Evolutionary conservation across 1,140 invertebrate species (phyloP).

Genomic region (Drosophila lacteicornis): DNA sequence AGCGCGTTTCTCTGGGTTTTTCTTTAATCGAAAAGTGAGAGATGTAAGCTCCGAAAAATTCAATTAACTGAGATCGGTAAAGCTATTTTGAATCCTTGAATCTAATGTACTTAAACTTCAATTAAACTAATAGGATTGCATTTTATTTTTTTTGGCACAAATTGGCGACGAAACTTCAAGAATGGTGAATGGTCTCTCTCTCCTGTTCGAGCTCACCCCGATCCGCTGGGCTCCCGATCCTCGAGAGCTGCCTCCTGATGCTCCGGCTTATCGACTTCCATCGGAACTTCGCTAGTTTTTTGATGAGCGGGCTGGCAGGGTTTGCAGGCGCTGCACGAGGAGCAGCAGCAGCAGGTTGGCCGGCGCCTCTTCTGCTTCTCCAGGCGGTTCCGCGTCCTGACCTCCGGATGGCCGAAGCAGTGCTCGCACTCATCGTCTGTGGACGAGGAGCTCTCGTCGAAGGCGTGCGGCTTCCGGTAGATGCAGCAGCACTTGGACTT

Average conservation of each 20-base stretch:
- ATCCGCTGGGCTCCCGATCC: no score
- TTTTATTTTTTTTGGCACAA: no score
- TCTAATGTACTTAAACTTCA: no score
- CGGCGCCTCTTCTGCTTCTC: slow-evolving; percentile 28
- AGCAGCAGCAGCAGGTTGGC: not conserved
- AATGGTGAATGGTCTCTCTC: no score
- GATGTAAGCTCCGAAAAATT: not conserved
- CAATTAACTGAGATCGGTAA: slow-evolving; percentile 5
- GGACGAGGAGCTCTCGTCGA: slow-evolving; percentile 93
- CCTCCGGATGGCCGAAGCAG: slow-evolving; percentile 93
- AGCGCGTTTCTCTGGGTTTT: slow-evolving; percentile 16
- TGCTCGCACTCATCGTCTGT: slow-evolving; percentile 93
- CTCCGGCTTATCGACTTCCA: not conserved
- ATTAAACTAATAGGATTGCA: no score
- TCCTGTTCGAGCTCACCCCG: no score
- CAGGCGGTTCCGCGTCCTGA: slow-evolving; percentile 86
- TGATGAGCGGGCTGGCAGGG: not conserved
- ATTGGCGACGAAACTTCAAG: no score
- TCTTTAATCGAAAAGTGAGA: not conserved
- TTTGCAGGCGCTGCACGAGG: not conserved
- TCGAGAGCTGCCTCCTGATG: no score
- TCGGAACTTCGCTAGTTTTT: not conserved
- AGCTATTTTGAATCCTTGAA: no score
- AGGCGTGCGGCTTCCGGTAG: slow-evolving; percentile 92
- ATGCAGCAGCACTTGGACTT: slow-evolving; percentile 98